Evolutionary conservation across 2,113 vertebrate species (phyloP).

Genomic region (Hemichromis elongatus): DNA sequence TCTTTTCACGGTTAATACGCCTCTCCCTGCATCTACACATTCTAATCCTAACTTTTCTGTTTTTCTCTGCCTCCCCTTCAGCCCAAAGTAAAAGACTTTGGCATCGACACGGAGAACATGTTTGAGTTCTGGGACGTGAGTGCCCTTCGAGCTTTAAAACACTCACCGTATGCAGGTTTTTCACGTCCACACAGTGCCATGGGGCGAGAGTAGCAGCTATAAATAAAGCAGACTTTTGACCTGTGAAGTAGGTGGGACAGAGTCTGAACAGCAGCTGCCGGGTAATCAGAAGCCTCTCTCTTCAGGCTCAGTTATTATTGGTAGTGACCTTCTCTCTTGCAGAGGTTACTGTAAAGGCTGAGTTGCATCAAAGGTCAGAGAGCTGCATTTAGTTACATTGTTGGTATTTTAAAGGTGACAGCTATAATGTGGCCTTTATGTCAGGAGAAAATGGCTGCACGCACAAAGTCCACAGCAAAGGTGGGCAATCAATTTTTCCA

Average conservation of each 20-base stretch:
- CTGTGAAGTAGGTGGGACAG: constrained; percentile 67
- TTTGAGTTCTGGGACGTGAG: constrained; percentile 99
- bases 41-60: not conserved
- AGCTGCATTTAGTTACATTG: constrained; percentile 57
- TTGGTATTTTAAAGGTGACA: constrained; percentile 58
- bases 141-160: constrained; percentile 17
- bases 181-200: not conserved
- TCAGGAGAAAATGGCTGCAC: not conserved
- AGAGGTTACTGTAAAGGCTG: constrained; percentile 65
- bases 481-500: not conserved
- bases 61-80: constrained; percentile 56
- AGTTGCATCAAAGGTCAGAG: constrained; percentile 62
- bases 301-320: constrained; percentile 69
- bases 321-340: constrained; percentile 67
- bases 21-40: not conserved
- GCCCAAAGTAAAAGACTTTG: constrained; percentile 96
- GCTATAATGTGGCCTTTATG: constrained; percentile 14
- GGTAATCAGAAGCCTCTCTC: constrained; percentile 69
- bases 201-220: constrained; percentile 50
- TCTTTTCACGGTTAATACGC: not conserved
- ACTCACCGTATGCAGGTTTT: not conserved
- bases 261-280: constrained; percentile 62
- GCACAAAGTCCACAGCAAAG: not conserved
- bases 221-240: constrained; percentile 69
- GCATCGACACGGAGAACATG: constrained; percentile 96